These are phyloP conservation scores for Siniperca obscura DNA, from an alignment of 2,797 vertebrate species.

Conservation along the genomic window DNA sequence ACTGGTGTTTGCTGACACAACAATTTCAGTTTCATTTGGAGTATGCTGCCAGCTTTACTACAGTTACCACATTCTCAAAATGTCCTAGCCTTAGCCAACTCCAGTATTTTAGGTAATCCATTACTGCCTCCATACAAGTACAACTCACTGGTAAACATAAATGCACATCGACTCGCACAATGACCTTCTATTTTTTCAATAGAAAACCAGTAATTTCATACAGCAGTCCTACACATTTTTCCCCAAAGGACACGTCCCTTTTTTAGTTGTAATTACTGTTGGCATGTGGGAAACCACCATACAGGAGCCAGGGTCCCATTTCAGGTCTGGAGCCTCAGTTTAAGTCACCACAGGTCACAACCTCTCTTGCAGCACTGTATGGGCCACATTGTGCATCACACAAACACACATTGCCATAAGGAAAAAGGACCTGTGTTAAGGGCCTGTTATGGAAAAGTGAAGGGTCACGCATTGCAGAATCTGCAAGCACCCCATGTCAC, in stretches of 20 bases:
- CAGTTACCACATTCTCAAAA: neutral
- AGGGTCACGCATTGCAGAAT: constrained; percentile 58
- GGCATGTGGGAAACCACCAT: constrained; percentile 67
- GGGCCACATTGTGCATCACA: constrained; percentile 55
- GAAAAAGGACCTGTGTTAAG: constrained; percentile 49
- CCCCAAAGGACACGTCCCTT: constrained; percentile 46
- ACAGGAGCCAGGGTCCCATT: constrained; percentile 43
- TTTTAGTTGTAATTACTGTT: constrained; percentile 63
- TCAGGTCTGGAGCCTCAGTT: constrained; percentile 46
- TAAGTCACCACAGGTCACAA: constrained; percentile 55
- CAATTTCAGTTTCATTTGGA: neutral
- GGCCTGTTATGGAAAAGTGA: constrained; percentile 52
- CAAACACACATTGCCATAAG: constrained; percentile 33
- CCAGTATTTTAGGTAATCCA: constrained; percentile 12
- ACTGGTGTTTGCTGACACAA: constrained; percentile 13
- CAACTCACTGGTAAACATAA: constrained; percentile 31
- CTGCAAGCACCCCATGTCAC: constrained; percentile 29
- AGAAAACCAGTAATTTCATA: constrained; percentile 57
- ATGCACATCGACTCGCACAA: constrained; percentile 36
- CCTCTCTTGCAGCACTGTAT: constrained; percentile 45
- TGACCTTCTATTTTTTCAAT: constrained; percentile 27
- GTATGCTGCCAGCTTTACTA: neutral
- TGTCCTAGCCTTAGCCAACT: neutral
- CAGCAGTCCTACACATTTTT: constrained; percentile 41
- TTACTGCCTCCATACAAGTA: constrained; percentile 7